Base-by-base conservation (phyloP, 1,140 invertebrate genomes). In the Glossosoma conforme region DNA sequence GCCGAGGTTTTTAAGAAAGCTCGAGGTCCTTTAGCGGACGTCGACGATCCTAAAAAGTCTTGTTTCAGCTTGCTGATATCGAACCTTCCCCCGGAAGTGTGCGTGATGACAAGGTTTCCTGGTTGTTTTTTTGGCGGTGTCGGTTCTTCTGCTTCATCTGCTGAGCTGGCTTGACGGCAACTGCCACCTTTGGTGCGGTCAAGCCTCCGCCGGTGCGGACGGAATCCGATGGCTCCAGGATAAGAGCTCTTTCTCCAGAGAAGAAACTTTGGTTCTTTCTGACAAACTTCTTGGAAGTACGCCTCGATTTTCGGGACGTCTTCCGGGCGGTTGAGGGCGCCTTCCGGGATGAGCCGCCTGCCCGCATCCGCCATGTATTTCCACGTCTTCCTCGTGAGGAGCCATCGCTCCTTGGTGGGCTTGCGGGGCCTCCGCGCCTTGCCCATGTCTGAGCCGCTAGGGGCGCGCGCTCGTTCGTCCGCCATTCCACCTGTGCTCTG, bases 341-440 rank as follows among this genome's bases (percentile, higher is more conserved):
- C 83, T 40, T 91, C 89, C 0, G 89, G 88, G 30, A 92, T 84
- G 10, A 93, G 74, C 60, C 84, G 84, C 32, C 87, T 80, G n/a
- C 89, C 89, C 9, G 89, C 87, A 60, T 92, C 89, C 0, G 87
- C 81, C 89, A 93, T 93, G 65, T 91, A 91, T 49, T 87, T 76
- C 89, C 89, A 92, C 14, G 89, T 91, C 69, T 92, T 92, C 19
- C 89, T 73, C 3, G 89, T 91, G 15, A 91, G 74, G 21, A 92
- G 71, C 89, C 89, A 93, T 69, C 89, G 78, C 66, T 91, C 86
- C 59, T 82, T 82, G 30, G 77, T 74, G 32, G 76, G 76, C 44
- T 80, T 83, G 32, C 78, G 77, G 49, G 72, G 71, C 43, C 72
- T 65, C 40, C 68, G 62, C 21, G 68, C 68, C 62, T 77, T 76